Evolutionary conservation across 2,113 vertebrate species (phyloP).

Genomic region (Bagarius yarrelli): DNA sequence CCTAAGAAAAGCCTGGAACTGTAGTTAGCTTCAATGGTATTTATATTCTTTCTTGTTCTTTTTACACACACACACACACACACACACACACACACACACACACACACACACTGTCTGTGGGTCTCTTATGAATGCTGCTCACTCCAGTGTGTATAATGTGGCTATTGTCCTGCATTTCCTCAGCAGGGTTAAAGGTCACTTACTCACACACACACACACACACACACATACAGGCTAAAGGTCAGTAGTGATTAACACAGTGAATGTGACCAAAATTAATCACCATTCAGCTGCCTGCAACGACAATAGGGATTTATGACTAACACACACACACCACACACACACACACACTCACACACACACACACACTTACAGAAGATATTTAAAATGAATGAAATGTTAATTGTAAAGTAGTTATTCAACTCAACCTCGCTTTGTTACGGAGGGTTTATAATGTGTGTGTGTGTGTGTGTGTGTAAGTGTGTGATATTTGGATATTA

Average conservation of each 20-base stretch:
- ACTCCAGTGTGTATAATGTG: slow-evolving; percentile 71
- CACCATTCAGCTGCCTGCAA: slow-evolving; percentile 69
- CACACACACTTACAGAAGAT: no score
- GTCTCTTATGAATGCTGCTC: slow-evolving; percentile 57
- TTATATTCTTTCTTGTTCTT: neutral
- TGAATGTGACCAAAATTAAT: slow-evolving; percentile 77
- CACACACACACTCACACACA: slow-evolving; percentile 50
- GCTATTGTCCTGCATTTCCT: slow-evolving; percentile 74
- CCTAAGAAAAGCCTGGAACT: neutral
- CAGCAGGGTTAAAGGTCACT: slow-evolving; percentile 68
- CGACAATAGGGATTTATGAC: slow-evolving; percentile 73
- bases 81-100: slow-evolving; percentile 9
- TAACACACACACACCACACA: slow-evolving; percentile 50
- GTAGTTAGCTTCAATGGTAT: neutral
- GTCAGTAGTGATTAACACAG: slow-evolving; percentile 73
- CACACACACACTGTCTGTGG: slow-evolving; percentile 24
- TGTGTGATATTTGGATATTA: no score
- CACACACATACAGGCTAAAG: slow-evolving; percentile 57
- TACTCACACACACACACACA: slow-evolving; percentile 28
- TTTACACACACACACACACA: slow-evolving; percentile 13
- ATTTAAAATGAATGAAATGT: no score
- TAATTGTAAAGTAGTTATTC: no score
- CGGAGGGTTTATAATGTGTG: no score
- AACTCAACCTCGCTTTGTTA: no score
- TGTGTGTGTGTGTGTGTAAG: no score